Evolutionary conservation across 2,797 vertebrate genomes (phyloP).

Genomic region (Acanthurus leucopareius): DNA sequence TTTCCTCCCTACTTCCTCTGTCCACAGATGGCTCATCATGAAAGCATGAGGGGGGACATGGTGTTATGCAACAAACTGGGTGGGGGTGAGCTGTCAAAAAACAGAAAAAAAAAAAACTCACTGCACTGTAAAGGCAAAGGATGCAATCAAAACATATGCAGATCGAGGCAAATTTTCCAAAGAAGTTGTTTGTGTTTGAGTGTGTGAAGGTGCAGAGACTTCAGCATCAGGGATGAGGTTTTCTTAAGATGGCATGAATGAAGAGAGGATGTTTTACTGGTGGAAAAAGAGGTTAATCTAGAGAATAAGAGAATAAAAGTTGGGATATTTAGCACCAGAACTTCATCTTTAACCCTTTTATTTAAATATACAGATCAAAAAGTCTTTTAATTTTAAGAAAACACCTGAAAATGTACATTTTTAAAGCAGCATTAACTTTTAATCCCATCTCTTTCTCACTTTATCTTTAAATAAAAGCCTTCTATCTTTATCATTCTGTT

Average conservation of each 20-base stretch:
- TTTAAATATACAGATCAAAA: not conserved
- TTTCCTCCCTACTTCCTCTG: slow-evolving; percentile 71
- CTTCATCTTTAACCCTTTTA: not conserved
- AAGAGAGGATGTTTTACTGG: not conserved
- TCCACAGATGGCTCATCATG: slow-evolving; percentile 62
- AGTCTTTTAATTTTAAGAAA: not conserved
- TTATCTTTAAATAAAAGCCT: too few relatives aligned
- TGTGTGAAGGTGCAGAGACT: not conserved
- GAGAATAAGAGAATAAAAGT: not conserved
- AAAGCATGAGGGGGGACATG: not conserved
- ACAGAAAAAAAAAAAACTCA: not conserved
- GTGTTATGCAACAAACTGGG: slow-evolving; percentile 28
- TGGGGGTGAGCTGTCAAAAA: slow-evolving; percentile 2
- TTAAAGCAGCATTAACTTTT: not conserved
- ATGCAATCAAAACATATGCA: slow-evolving; percentile 54
- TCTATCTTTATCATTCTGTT: slow-evolving; percentile 11
- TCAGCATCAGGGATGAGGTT: not conserved
- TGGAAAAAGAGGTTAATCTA: slow-evolving; percentile 1
- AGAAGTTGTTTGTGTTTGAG: not conserved
- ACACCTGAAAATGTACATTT: not conserved
- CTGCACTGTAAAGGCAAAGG: not conserved
- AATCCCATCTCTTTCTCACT: not conserved
- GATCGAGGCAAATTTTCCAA: slow-evolving; percentile 39
- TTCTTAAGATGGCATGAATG: slow-evolving; percentile 3
- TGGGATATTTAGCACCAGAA: not conserved